phyloP scores from a whole-genome alignment of 2,113 vertebrate genomes.

The Antigone vipio region DNA sequence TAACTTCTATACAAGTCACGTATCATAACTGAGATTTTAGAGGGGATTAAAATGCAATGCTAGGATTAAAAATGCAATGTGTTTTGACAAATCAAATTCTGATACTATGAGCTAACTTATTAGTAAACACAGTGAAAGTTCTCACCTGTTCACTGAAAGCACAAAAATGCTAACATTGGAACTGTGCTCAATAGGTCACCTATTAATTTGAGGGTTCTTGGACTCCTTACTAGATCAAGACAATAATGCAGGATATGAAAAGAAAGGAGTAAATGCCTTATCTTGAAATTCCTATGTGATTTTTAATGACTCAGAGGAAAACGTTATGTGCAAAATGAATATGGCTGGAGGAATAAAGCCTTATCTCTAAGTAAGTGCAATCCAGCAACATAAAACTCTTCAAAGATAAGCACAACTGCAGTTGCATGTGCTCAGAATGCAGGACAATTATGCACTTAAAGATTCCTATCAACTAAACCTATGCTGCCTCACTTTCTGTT shows the following conservation, averaged over 20 bases:
- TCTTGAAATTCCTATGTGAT: not conserved
- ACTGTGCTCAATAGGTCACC: not conserved
- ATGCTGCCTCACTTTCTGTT: not conserved
- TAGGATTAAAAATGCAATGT: not conserved
- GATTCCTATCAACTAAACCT: not conserved
- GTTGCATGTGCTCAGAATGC: conserved; percentile 30
- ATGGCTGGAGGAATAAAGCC: not conserved
- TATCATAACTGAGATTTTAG: not conserved
- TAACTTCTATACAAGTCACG: accelerated
- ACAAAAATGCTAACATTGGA: not conserved
- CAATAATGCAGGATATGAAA: not conserved
- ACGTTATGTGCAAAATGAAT: not conserved
- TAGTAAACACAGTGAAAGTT: not conserved
- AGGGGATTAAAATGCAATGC: not conserved
- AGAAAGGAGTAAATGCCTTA: not conserved
- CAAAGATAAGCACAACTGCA: conserved; percentile 11
- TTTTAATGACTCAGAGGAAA: not conserved
- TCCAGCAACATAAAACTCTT: not conserved
- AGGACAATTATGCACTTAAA: not conserved
- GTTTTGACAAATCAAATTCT: not conserved
- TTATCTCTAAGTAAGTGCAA: not conserved
- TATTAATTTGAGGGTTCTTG: not conserved
- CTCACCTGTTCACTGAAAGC: not conserved
- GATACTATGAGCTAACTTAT: not conserved
- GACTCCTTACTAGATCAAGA: not conserved